Evolutionary conservation across 2,113 vertebrate genomes (phyloP), one percentile per base, ranked within the genome.

Genomic region (Brachionichthys hirsutus): DNA sequence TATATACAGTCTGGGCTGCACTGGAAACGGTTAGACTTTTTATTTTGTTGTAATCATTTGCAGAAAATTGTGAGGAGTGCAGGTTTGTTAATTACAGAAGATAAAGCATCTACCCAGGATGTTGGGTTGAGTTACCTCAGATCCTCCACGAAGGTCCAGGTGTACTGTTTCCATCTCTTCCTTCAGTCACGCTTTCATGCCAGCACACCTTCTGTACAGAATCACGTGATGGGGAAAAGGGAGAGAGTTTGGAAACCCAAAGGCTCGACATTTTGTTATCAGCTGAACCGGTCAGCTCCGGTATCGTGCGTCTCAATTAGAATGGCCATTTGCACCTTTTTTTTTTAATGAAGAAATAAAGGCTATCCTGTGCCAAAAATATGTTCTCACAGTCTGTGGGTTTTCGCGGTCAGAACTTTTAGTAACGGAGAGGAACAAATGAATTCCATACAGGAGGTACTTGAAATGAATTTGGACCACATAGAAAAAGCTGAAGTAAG

Each of bases 331-430:
- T 54, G 51, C 36, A 53, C 62, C 52, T 41, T 11, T 49, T 10
- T 34, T 47, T 34, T 63, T 63, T 51, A 70, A 59, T 62, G 60
- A n/a, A n/a, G n/a, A n/a, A n/a, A n/a, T n/a, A n/a, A n/a, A n/a
- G n/a, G n/a, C n/a, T n/a, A n/a, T n/a, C n/a, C n/a, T n/a, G n/a
- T n/a, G n/a, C n/a, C n/a, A n/a, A n/a, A n/a, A n/a, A n/a, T n/a
- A n/a, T n/a, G n/a, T n/a, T n/a, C n/a, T n/a, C n/a, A n/a, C n/a
- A n/a, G n/a, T n/a, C n/a, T n/a, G n/a, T n/a, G n/a, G n/a, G n/a
- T n/a, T n/a, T n/a, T n/a, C n/a, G n/a, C n/a, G n/a, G n/a, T n/a
- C n/a, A n/a, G 70, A 65, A 55, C 52, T 16, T 45, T 67, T 50
- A 58, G 61, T 44, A 20, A 63, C 63, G 67, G 9, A 10, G 35